Conservation (phyloP, 1,140 invertebrate genomes). For the Pissodes strobi region DNA sequence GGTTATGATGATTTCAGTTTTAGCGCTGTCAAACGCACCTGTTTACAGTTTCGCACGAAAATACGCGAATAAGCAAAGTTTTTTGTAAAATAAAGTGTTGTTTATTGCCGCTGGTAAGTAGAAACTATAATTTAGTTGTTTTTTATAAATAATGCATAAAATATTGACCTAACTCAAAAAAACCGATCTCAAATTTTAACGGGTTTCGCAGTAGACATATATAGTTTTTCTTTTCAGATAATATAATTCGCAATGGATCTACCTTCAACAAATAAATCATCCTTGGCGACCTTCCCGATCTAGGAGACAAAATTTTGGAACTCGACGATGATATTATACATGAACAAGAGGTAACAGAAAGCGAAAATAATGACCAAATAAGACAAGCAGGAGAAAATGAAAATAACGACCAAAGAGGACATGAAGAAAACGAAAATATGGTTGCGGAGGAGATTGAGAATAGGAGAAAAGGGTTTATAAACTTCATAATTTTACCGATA, state of each 20-base stretch:
- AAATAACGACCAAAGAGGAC: too few species aligned
- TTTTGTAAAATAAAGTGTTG: constrained; percentile 6
- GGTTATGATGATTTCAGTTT: neutral
- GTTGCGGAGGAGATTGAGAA: neutral
- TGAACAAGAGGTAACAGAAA: neutral
- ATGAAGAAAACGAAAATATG: too few species aligned
- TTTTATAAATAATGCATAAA: constrained; percentile 9
- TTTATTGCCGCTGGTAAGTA: constrained; percentile 31
- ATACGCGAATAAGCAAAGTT: neutral
- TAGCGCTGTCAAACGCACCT: neutral
- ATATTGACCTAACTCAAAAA: neutral
- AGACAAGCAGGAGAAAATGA: constrained; percentile 8
- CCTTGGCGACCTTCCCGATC: too few species aligned
- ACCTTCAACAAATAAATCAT: too few species aligned
- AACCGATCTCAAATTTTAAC: too few species aligned
- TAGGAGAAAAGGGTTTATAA: neutral
- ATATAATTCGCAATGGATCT: too few species aligned
- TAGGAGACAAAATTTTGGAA: too few species aligned
- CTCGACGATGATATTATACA: constrained; percentile 2
- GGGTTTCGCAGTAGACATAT: neutral
- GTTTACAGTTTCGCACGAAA: neutral
- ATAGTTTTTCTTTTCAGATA: too few species aligned
- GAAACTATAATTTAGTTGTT: too few species aligned
- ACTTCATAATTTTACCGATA: neutral
- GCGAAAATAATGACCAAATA: too few species aligned